Evolutionary conservation across 2,113 vertebrate genomes (phyloP).

Genomic region (Halichoeres trimaculatus): DNA sequence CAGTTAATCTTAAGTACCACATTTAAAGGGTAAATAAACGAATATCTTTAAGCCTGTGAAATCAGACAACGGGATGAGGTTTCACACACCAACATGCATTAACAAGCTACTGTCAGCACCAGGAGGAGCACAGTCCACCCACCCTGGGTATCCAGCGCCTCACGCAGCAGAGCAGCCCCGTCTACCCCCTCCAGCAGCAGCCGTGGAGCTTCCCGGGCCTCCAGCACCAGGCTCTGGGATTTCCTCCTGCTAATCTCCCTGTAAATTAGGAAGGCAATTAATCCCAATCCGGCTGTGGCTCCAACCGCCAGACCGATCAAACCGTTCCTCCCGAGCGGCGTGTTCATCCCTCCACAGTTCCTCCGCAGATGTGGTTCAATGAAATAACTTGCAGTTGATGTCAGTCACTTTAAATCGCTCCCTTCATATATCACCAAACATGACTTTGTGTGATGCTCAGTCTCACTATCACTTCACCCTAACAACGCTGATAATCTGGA

Average conservation of each 20-base stretch:
- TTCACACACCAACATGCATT: neutral
- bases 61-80: neutral
- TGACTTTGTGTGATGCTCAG: accelerated
- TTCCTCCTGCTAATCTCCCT: slow-evolving; percentile 65
- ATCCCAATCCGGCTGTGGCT: slow-evolving; percentile 73
- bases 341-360: slow-evolving; percentile 40
- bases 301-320: slow-evolving; percentile 75
- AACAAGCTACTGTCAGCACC: no score
- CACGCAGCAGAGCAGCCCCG: slow-evolving; percentile 19
- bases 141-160: slow-evolving; percentile 59
- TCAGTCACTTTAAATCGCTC: neutral
- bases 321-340: slow-evolving; percentile 65
- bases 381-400: neutral
- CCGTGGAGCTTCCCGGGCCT: neutral
- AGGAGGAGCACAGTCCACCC: slow-evolving; percentile 1
- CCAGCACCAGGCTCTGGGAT: slow-evolving; percentile 5
- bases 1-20: no score
- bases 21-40: no score
- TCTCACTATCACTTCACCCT: neutral
- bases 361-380: neutral
- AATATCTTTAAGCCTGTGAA: neutral
- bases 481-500: neutral
- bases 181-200: neutral
- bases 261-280: slow-evolving; percentile 76
- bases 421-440: neutral